Evolutionary conservation across 2,888 invertebrate genomes (phyloP).

Genomic region (Coleophora deauratella): DNA sequence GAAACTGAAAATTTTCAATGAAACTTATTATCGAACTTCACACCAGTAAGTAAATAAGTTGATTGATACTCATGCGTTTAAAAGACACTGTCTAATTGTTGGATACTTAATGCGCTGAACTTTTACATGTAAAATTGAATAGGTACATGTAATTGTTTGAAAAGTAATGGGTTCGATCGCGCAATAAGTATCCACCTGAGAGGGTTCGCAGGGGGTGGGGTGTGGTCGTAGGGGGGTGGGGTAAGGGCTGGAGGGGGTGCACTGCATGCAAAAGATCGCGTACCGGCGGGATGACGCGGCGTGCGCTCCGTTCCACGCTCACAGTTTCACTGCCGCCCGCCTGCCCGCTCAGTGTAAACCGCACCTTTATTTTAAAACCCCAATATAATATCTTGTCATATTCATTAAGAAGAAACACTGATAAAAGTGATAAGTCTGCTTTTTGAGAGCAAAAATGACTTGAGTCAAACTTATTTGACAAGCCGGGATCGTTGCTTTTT

Average conservation of each 20-base stretch:
- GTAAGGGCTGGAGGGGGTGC: constrained; percentile 10
- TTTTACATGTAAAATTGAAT: constrained; percentile 13
- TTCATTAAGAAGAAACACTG: too few relatives aligned
- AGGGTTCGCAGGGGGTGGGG: constrained; percentile 13
- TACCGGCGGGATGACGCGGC: constrained; percentile 65
- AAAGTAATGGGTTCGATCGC: constrained; percentile 21
- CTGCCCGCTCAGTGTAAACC: constrained; percentile 19
- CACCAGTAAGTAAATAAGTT: too few relatives aligned
- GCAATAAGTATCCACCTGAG: constrained; percentile 49
- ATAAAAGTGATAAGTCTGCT: too few relatives aligned
- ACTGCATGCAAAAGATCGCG: constrained; percentile 57
- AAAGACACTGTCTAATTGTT: background rate
- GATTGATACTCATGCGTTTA: too few relatives aligned
- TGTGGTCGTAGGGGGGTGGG: constrained; percentile 12
- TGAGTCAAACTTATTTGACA: too few relatives aligned
- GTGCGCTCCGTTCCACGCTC: constrained; percentile 67
- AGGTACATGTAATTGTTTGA: constrained; percentile 14
- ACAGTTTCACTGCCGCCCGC: constrained; percentile 54
- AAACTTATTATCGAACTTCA: too few relatives aligned
- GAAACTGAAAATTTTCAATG: too few relatives aligned
- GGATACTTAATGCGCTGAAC: constrained; percentile 8
- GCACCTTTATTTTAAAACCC: too few relatives aligned
- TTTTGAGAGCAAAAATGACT: too few relatives aligned
- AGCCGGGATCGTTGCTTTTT: too few relatives aligned
- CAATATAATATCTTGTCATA: too few relatives aligned